phyloP scores from a whole-genome alignment of 2,113 vertebrate genomes.

The Myotis brandtii region DNA sequence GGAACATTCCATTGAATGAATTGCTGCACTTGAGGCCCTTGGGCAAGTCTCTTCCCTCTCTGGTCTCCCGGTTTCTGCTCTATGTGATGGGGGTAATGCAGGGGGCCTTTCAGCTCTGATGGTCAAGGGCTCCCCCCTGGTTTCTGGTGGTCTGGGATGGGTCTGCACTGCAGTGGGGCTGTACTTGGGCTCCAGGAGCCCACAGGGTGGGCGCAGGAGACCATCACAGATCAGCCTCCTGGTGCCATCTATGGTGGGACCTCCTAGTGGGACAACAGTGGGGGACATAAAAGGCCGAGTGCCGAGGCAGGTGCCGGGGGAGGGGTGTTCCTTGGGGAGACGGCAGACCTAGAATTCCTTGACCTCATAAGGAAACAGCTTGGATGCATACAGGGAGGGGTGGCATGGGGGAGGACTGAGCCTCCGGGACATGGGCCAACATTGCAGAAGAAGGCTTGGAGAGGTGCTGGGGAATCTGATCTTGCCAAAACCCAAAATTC shows the following conservation, averaged over 20 bases:
- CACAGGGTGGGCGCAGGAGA: neutral
- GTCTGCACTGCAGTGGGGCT: neutral
- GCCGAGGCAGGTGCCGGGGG: constrained; percentile 60
- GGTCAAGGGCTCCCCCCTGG: neutral
- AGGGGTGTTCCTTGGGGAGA: constrained; percentile 64
- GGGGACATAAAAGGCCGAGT: constrained; percentile 44
- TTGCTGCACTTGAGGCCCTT: neutral
- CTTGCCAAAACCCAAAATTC: constrained; percentile 65
- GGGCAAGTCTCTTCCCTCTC: neutral
- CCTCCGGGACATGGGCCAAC: constrained; percentile 75
- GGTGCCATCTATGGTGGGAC: neutral
- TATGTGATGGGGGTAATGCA: neutral
- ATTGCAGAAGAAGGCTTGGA: constrained; percentile 64
- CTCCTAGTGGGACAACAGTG: neutral
- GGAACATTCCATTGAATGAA: neutral
- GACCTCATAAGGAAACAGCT: constrained; percentile 81
- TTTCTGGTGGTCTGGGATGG: neutral
- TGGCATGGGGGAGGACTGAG: constrained; percentile 38
- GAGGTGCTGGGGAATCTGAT: constrained; percentile 64
- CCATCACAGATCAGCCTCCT: neutral
- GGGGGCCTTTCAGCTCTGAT: neutral
- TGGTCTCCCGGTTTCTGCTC: neutral
- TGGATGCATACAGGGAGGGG: constrained; percentile 59
- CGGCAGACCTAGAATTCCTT: constrained; percentile 79
- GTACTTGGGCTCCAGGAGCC: neutral